Conservation (phyloP, 2,797 vertebrate genomes). For the Anabacerthia variegaticeps region DNA sequence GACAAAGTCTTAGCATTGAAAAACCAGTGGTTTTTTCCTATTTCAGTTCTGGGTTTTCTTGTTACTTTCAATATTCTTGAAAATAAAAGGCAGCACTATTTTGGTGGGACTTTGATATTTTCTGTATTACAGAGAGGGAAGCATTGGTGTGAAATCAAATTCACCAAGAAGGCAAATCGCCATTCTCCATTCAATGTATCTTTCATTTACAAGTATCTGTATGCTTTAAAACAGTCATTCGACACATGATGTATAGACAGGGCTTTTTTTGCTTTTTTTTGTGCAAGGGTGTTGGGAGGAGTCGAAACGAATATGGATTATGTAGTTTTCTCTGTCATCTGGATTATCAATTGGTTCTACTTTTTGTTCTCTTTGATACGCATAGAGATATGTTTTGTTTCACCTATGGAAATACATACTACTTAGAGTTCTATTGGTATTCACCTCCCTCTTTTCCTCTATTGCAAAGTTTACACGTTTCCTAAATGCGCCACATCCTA, state of each 20-base stretch:
- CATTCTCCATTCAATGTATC: background rate
- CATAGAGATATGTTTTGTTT: background rate
- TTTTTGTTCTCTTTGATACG: background rate
- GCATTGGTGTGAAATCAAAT: background rate
- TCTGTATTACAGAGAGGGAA: background rate
- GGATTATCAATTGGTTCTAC: background rate
- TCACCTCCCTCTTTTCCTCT: background rate
- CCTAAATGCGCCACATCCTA: background rate
- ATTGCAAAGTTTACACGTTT: background rate
- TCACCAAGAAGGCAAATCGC: background rate
- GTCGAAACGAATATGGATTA: rapidly evolving
- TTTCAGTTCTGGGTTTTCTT: background rate
- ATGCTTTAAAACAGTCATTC: background rate
- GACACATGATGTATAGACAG: background rate
- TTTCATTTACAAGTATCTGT: background rate
- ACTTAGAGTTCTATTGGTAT: background rate
- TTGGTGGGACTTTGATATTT: background rate
- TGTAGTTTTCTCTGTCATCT: background rate
- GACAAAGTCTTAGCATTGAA: background rate
- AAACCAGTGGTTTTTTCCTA: background rate
- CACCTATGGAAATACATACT: background rate
- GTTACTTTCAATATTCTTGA: background rate
- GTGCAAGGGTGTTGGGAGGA: background rate
- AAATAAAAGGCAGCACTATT: background rate
- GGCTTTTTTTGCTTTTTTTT: background rate